Conservation (phyloP, 2,888 invertebrate species). For the Coremacera marginata region DNA sequence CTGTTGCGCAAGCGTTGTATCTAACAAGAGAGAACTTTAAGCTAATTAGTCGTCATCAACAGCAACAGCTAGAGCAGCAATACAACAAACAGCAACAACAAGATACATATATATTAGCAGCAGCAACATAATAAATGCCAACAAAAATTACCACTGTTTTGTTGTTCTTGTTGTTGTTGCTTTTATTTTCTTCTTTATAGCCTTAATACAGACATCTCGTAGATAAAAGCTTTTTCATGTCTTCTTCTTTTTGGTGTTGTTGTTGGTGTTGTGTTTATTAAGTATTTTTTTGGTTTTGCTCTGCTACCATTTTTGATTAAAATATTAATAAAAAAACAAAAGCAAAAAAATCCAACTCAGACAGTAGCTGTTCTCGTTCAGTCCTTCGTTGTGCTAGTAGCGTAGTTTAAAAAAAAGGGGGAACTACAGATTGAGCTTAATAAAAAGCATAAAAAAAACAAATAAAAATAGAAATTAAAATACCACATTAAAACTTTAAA, state of each 20-base stretch:
- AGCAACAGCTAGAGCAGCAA: slow-evolving; percentile 6
- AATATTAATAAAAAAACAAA: neutral
- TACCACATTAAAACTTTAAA: neutral
- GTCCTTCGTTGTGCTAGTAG: neutral
- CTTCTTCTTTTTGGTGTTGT: slow-evolving; percentile 40
- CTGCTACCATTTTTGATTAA: slow-evolving; percentile 15
- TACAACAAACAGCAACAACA: slow-evolving; percentile 41
- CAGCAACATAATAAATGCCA: slow-evolving; percentile 9
- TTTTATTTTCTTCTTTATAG: slow-evolving; percentile 25
- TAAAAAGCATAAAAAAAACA: neutral
- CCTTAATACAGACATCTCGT: slow-evolving; percentile 47
- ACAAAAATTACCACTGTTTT: slow-evolving; percentile 14
- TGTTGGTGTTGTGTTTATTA: neutral
- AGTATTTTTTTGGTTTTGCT: neutral
- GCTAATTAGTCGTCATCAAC: slow-evolving; percentile 46
- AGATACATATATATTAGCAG: slow-evolving; percentile 19
- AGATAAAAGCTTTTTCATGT: slow-evolving; percentile 56
- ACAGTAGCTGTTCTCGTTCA: neutral
- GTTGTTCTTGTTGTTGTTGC: neutral
- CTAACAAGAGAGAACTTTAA: slow-evolving; percentile 38
- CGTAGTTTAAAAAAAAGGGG: neutral
- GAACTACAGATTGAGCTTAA: neutral
- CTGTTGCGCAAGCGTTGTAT: slow-evolving; percentile 18
- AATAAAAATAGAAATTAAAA: neutral
- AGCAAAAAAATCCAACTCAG: neutral